These are phyloP conservation scores for Pseudonaja textilis DNA, from an alignment of 2,113 vertebrate genomes.

Conservation along the genomic window DNA sequence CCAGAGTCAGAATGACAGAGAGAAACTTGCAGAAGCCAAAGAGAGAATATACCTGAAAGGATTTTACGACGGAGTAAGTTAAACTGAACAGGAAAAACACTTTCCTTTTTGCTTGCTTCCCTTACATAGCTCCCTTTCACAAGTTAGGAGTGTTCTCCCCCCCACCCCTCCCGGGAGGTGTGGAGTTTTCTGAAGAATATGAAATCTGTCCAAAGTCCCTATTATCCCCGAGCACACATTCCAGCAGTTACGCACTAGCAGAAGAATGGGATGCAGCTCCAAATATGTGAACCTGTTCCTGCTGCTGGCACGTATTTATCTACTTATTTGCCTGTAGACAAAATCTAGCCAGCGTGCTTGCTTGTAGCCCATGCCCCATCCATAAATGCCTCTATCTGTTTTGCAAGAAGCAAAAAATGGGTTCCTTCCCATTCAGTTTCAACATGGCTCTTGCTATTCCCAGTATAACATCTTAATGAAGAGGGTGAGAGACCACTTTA, in stretches of 20 bases:
- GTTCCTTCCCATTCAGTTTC: not conserved
- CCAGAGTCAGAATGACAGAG: constrained; percentile 96
- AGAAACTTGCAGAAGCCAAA: constrained; percentile 94
- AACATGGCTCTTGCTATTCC: not conserved
- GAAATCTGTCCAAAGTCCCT: not conserved
- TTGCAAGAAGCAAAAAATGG: not conserved
- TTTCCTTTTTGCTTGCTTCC: not conserved
- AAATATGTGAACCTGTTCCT: not conserved
- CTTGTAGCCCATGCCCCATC: not conserved
- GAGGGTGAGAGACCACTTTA: not conserved
- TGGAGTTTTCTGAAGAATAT: not conserved
- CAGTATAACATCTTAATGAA: not conserved
- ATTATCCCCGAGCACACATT: not conserved
- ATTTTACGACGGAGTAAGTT: constrained; percentile 96
- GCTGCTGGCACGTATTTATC: not conserved
- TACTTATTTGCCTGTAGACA: not conserved
- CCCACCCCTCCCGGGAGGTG: not conserved
- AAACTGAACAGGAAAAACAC: not conserved
- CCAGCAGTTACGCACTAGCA: not conserved
- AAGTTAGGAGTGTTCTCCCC: not conserved
- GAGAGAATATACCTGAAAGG: constrained; percentile 92
- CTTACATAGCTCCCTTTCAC: not conserved
- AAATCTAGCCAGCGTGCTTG: not conserved
- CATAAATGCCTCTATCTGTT: not conserved
- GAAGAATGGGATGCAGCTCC: not conserved